Percentiles rank a stretch among this genome's conserved stretches.
Evolutionary conservation across 2,113 vertebrate species (phyloP).

Genomic region (Ailurus styani): DNA sequence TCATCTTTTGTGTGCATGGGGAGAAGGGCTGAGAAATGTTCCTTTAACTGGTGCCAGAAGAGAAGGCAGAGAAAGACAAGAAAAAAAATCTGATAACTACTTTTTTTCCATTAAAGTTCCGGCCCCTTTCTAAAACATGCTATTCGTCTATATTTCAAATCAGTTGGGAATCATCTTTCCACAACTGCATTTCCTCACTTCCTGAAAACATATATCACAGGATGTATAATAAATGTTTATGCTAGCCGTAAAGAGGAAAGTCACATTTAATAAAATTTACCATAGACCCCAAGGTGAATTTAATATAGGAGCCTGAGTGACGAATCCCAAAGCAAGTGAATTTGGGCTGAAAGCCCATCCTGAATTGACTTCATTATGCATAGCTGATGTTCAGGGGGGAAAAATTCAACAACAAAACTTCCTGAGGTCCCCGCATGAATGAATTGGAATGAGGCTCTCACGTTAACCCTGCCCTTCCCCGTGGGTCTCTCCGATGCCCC

Average conservation of each 20-base stretch:
- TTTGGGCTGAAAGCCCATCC: conserved; percentile 58
- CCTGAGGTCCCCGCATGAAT: background rate
- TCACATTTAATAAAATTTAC: conserved; percentile 76
- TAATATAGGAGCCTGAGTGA: conserved; percentile 66
- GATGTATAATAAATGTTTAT: conserved; percentile 79
- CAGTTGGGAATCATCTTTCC: conserved; percentile 74
- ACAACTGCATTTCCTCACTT: conserved; percentile 71
- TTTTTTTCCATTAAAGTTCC: conserved; percentile 66
- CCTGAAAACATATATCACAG: conserved; percentile 74
- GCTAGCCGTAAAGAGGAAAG: conserved; percentile 70
- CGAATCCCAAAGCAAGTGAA: conserved; percentile 68
- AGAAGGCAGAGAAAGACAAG: conserved; percentile 59
- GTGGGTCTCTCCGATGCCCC: background rate
- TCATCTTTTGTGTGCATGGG: conserved; percentile 67
- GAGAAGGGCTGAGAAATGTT: conserved; percentile 68
- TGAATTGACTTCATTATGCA: conserved; percentile 57
- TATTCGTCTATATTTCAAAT: conserved; percentile 72
- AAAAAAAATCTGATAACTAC: conserved; percentile 64
- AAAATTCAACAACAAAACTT: conserved; percentile 27
- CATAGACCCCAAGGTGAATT: conserved; percentile 75
- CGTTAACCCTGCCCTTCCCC: conserved; percentile 13
- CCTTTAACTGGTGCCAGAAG: conserved; percentile 68
- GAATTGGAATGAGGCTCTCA: background rate
- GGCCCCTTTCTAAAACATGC: conserved; percentile 61
- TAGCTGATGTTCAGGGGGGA: background rate